A percentile compares a stretch with the other conserved stretches of the same genome.
phyloP scores from a whole-genome alignment of 2,797 vertebrate species.

The Podarcis lilfordi region DNA sequence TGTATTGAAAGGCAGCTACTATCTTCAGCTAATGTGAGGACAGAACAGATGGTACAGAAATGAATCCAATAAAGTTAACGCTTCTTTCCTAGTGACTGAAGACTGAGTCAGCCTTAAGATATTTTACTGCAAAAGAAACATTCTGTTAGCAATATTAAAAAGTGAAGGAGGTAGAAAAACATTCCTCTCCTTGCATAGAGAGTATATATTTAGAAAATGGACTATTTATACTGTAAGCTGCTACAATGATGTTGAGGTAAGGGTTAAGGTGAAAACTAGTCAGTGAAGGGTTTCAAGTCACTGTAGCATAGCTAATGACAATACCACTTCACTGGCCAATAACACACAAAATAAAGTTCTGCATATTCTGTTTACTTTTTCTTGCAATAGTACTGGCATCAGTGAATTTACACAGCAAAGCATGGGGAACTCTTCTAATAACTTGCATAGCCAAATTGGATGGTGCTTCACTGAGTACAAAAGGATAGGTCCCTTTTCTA shows the following conservation, averaged over 20 bases:
- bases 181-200: background rate
- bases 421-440: background rate
- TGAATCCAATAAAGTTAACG: background rate
- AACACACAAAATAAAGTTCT: slow-evolving; percentile 15
- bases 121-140: slow-evolving; percentile 8
- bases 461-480: background rate
- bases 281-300: background rate
- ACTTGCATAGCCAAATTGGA: background rate
- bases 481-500: background rate
- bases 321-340: background rate
- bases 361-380: background rate
- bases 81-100: background rate
- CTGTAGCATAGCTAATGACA: background rate
- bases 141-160: background rate
- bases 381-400: background rate
- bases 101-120: slow-evolving; percentile 13
- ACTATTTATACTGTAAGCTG: background rate
- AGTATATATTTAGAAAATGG: background rate
- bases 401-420: background rate
- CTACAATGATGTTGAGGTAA: background rate
- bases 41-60: background rate
- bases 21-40: background rate
- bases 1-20: background rate
- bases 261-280: background rate
- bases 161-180: background rate